Conservation (phyloP, 1,140 invertebrate genomes). For the Solenopsis invicta region DNA sequence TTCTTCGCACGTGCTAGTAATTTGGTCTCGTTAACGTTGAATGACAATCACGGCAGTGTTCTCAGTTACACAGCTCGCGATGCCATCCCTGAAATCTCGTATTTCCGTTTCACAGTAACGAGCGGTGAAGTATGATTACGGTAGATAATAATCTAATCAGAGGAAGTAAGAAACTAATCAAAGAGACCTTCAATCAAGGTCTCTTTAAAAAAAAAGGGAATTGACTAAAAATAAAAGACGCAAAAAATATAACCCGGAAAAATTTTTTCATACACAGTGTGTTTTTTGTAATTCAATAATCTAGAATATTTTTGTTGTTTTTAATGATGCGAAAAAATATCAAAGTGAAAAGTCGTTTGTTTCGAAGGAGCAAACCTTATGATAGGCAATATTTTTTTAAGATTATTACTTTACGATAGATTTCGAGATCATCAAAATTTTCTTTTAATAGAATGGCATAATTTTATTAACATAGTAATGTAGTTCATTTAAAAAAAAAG, state of each 20-base stretch:
- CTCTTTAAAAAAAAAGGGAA: neutral
- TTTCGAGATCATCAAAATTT: no score
- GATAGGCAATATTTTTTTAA: no score
- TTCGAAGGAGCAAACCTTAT: no score
- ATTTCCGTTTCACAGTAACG: conserved; percentile 1
- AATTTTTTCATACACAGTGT: no score
- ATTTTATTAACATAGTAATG: no score
- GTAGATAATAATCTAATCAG: conserved; percentile 6
- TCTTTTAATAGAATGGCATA: no score
- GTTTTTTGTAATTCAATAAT: no score
- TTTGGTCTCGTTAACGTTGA: conserved; percentile 58
- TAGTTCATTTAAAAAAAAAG: no score
- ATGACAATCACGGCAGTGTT: conserved; percentile 39
- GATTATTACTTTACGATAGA: no score
- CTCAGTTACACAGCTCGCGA: neutral
- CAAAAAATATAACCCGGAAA: neutral
- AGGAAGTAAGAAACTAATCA: neutral
- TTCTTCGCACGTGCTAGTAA: conserved; percentile 45
- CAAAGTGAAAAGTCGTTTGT: no score
- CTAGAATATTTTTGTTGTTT: no score
- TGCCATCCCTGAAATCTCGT: conserved; percentile 9
- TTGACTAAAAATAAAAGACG: neutral
- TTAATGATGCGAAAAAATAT: no score
- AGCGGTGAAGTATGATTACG: neutral
- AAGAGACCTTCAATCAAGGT: neutral